These are phyloP conservation scores for Zelostemma sp. DNA, from an alignment of 1,140 invertebrate genomes.

Conservation along the genomic window DNA sequence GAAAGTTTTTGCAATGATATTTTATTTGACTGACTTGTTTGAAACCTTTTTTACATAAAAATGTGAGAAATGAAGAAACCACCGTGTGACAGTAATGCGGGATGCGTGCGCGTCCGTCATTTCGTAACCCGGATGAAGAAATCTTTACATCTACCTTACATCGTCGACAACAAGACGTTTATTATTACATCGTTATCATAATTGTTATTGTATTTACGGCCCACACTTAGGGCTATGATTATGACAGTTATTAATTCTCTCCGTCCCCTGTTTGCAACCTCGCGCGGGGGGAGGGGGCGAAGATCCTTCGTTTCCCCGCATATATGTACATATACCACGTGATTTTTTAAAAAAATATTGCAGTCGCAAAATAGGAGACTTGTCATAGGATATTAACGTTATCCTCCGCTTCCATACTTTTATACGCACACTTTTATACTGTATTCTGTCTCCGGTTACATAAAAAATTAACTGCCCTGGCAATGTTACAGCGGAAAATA, in stretches of 20 bases:
- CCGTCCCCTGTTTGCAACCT: constrained; percentile 5
- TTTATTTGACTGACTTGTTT: constrained; percentile 42
- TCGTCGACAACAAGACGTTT: constrained; percentile 48
- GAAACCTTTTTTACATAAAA: constrained; percentile 35
- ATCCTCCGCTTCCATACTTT: background rate
- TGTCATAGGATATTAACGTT: background rate
- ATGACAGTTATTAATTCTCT: constrained; percentile 42
- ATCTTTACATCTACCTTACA: constrained; percentile 41
- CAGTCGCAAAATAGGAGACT: constrained; percentile 20
- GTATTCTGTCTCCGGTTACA: constrained; percentile 3
- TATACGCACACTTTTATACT: background rate
- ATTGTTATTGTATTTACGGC: constrained; percentile 48
- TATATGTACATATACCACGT: constrained; percentile 34
- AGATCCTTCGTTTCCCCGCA: constrained; percentile 30
- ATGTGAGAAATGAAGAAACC: constrained; percentile 29
- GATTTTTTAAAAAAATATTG: constrained; percentile 25
- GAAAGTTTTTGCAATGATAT: constrained; percentile 30
- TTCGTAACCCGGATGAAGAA: constrained; percentile 36
- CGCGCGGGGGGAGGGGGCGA: background rate
- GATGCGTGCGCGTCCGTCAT: constrained; percentile 44
- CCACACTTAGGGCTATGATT: constrained; percentile 43
- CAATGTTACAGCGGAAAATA: constrained; percentile 18
- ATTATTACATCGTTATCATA: constrained; percentile 33
- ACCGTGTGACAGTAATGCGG: no score
- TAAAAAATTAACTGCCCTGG: constrained; percentile 20